Conservation (phyloP, 2,797 vertebrate genomes). For the Pseudochromis fuscus region DNA sequence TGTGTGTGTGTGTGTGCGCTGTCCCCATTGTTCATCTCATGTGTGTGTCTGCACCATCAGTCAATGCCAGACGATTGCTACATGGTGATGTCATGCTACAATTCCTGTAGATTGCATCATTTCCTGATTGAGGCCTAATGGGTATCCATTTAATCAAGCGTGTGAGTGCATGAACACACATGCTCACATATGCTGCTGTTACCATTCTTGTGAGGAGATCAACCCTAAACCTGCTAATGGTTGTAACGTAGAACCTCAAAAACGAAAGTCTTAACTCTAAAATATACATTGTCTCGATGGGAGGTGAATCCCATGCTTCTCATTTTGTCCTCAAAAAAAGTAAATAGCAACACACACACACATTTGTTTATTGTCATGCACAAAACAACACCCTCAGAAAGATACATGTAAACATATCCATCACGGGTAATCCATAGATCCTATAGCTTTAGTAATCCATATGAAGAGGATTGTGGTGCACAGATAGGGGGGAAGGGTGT, state of each 20-base stretch:
- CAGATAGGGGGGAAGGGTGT: constrained; percentile 36
- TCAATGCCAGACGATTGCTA: constrained; percentile 58
- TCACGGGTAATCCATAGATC: constrained; percentile 52
- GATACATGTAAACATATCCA: constrained; percentile 15
- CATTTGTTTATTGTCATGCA: neutral
- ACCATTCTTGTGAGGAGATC: neutral
- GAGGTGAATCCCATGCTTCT: neutral
- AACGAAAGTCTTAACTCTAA: neutral
- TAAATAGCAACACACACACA: neutral
- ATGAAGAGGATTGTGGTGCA: constrained; percentile 52
- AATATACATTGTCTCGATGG: neutral
- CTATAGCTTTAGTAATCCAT: constrained; percentile 58
- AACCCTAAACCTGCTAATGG: neutral
- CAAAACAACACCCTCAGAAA: neutral
- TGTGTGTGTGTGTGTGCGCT: constrained; percentile 1
- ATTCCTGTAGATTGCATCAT: constrained; percentile 71
- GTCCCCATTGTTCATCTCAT: constrained; percentile 33
- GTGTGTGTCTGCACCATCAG: constrained; percentile 45
- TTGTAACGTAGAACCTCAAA: too few relatives aligned
- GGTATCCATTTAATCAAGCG: constrained; percentile 66
- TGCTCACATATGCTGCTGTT: neutral
- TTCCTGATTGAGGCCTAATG: constrained; percentile 65
- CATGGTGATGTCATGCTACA: constrained; percentile 69
- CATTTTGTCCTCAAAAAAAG: neutral
- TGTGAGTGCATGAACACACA: neutral